Conservation (phyloP, 1,140 invertebrate species). For the Chironomus tepperi region DNA sequence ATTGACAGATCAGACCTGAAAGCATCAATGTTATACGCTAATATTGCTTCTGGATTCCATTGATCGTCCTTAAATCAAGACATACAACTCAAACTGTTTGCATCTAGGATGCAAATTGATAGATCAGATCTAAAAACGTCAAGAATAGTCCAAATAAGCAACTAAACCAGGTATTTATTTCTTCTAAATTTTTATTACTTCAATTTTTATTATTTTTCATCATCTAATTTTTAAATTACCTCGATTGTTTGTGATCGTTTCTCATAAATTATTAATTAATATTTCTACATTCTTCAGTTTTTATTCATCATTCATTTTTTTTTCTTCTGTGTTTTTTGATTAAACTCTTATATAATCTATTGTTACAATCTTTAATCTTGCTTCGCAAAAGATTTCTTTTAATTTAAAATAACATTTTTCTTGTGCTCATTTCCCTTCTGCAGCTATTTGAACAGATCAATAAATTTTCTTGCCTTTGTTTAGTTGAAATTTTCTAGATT, state of each 20-base stretch:
- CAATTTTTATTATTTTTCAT: not conserved
- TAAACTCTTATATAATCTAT: conserved; percentile 2
- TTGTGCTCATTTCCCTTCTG: not conserved
- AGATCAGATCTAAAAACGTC: too few species aligned
- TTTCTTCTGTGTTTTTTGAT: not conserved
- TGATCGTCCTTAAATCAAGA: too few species aligned
- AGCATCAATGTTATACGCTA: too few species aligned
- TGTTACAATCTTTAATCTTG: conserved; percentile 9
- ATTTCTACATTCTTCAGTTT: too few species aligned
- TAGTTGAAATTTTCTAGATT: not conserved
- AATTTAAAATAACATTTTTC: conserved; percentile 2
- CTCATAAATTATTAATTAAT: not conserved
- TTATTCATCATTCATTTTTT: too few species aligned
- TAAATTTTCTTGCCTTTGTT: not conserved
- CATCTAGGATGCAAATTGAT: too few species aligned
- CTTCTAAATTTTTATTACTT: not conserved
- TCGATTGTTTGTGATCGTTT: conserved; percentile 13
- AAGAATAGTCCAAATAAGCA: too few species aligned
- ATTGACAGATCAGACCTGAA: too few species aligned
- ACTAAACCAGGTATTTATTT: not conserved
- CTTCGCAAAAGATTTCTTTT: conserved; percentile 8
- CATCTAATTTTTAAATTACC: not conserved
- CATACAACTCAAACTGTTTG: too few species aligned
- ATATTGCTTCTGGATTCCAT: too few species aligned
- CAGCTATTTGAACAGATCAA: not conserved